Evolutionary conservation across 1,140 invertebrate genomes (phyloP).

Genomic region (Brachionus sp.): DNA sequence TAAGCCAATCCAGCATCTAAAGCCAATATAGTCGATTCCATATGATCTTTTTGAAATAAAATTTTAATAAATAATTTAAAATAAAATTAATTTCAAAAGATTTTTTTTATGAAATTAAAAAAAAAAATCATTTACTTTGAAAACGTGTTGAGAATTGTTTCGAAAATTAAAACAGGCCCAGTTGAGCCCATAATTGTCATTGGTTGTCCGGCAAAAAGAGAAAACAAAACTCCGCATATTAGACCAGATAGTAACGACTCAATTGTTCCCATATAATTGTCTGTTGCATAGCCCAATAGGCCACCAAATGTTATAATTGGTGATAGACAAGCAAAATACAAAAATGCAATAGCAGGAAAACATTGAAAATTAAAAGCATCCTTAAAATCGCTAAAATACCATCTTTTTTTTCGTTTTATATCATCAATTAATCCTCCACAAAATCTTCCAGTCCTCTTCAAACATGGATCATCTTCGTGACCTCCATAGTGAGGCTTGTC

Average conservation of each 20-base stretch:
- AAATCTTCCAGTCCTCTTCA: slow-evolving; percentile 55
- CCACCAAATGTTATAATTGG: slow-evolving; percentile 96
- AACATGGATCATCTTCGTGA: slow-evolving; percentile 62
- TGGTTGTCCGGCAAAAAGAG: slow-evolving; percentile 94
- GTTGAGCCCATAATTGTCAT: slow-evolving; percentile 94
- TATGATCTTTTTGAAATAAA: slow-evolving; percentile 60
- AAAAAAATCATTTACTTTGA: slow-evolving; percentile 66
- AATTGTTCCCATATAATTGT: slow-evolving; percentile 93
- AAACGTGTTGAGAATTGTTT: slow-evolving; percentile 91
- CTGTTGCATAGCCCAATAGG: slow-evolving; percentile 88
- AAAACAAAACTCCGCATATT: slow-evolving; percentile 91
- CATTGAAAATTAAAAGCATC: slow-evolving; percentile 89
- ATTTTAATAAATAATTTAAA: not conserved
- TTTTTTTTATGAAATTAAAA: too few relatives aligned
- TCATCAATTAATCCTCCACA: slow-evolving; percentile 86
- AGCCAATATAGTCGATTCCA: slow-evolving; percentile 83
- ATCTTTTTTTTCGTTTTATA: slow-evolving; percentile 83
- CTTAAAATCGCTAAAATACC: slow-evolving; percentile 66
- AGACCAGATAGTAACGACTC: slow-evolving; percentile 92
- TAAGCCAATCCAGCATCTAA: slow-evolving; percentile 86
- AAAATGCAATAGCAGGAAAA: slow-evolving; percentile 90
- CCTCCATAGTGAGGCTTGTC: slow-evolving; percentile 49
- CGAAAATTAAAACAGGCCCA: slow-evolving; percentile 94
- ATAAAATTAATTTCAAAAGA: too few relatives aligned
- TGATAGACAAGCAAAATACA: slow-evolving; percentile 95